Evolutionary conservation across 2,113 vertebrate species (phyloP).

Genomic region (Alethe diademata): DNA sequence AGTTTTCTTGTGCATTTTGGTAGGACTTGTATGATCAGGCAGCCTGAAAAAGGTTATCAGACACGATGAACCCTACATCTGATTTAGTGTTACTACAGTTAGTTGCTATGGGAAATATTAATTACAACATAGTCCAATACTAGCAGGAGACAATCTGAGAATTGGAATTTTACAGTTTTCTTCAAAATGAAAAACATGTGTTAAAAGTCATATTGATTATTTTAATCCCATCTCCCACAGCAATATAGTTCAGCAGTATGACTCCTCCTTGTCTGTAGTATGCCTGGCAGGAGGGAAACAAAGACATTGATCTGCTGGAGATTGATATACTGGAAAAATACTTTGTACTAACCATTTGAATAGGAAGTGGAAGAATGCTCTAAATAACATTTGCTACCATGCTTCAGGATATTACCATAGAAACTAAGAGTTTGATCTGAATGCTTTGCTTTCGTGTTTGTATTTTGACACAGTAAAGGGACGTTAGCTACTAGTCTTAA

Average conservation of each 20-base stretch:
- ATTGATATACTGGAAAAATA: constrained; percentile 9
- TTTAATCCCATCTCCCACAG: constrained; percentile 43
- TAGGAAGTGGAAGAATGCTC: constrained; percentile 23
- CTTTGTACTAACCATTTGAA: constrained; percentile 5
- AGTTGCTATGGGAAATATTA: neutral
- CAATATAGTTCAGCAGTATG: constrained; percentile 18
- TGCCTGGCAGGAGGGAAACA: constrained; percentile 19
- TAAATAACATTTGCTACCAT: constrained; percentile 8
- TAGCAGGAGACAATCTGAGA: constrained; percentile 22
- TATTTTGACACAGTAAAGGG: constrained; percentile 22
- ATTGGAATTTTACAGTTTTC: constrained; percentile 18
- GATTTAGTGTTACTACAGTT: neutral
- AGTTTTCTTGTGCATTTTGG: neutral
- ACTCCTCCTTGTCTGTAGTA: constrained; percentile 4
- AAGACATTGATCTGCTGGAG: constrained; percentile 23
- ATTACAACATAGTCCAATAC: neutral
- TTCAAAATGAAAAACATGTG: constrained; percentile 16
- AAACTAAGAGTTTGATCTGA: constrained; percentile 9
- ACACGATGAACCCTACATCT: neutral
- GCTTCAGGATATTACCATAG: constrained; percentile 44
- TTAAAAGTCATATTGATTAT: constrained; percentile 58
- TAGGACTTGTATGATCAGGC: neutral
- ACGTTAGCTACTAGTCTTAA: neutral
- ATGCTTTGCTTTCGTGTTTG: neutral
- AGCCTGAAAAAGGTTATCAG: neutral